These are phyloP conservation scores for Tetrao urogallus DNA, from an alignment of 2,113 vertebrate genomes.

Conservation along the genomic window DNA sequence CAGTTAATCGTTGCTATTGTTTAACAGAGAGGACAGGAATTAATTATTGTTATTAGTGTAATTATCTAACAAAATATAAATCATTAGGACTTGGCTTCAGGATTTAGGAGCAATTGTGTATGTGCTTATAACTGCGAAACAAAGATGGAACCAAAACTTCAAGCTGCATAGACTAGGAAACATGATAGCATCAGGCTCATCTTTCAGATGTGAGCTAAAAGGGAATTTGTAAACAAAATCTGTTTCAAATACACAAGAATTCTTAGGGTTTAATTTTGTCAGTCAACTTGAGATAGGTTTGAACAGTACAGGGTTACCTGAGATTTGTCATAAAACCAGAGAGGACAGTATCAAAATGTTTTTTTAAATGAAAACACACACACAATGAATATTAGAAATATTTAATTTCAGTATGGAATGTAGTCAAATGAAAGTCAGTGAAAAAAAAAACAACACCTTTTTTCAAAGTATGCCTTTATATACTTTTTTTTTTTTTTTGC, in stretches of 20 bases:
- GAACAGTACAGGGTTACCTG: fast-evolving
- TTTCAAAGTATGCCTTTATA: not conserved
- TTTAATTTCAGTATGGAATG: fast-evolving
- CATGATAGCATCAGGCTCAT: not conserved
- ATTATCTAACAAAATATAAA: not conserved
- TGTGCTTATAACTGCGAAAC: not conserved
- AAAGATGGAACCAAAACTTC: not conserved
- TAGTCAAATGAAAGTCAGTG: too few relatives aligned
- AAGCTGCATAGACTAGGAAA: not conserved
- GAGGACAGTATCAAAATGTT: not conserved
- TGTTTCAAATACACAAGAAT: not conserved
- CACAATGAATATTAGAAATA: not conserved
- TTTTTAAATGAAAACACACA: not conserved
- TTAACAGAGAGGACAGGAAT: not conserved
- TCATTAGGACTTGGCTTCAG: not conserved
- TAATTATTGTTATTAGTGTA: not conserved
- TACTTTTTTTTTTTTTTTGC: not conserved
- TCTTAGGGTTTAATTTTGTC: not conserved
- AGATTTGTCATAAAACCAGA: not conserved
- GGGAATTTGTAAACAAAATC: not conserved
- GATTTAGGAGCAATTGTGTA: not conserved
- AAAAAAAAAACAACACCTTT: not conserved
- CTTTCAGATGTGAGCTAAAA: not conserved
- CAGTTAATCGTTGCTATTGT: not conserved
- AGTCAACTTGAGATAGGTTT: not conserved